Percentiles rank a stretch among this genome's conserved stretches.
Evolutionary conservation across 92 coral and sea anemone genomes (phyloP).

Genomic region (Scolanthus callimorphus): DNA sequence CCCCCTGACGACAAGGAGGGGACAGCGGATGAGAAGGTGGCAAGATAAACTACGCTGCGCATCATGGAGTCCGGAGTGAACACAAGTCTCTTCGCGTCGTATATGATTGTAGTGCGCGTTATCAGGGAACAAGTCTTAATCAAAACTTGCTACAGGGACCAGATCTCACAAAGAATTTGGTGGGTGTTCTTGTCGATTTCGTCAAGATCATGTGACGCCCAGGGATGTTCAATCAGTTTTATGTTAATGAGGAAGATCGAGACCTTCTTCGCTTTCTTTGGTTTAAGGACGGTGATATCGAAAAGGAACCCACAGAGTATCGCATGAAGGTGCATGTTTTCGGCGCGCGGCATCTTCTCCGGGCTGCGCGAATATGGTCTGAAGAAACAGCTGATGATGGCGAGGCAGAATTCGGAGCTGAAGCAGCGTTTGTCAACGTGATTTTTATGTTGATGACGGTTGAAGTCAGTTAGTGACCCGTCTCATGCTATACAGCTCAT

Average conservation of each 20-base stretch:
- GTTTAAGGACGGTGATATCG: conserved; percentile 40
- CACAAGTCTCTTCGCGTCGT: conserved; percentile 15
- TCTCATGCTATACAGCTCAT: conserved; percentile 13
- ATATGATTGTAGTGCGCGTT: conserved; percentile 20
- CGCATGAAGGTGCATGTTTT: conserved; percentile 66
- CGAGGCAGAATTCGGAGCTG: conserved; percentile 35
- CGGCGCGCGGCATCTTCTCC: conserved; percentile 59
- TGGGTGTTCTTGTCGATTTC: conserved; percentile 25
- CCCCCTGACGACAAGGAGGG: too few species aligned
- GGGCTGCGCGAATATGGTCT: conserved; percentile 59
- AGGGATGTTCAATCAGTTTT: too few species aligned
- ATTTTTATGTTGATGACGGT: conserved; percentile 54
- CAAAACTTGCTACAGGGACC: conserved; percentile 24
- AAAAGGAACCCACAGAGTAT: conserved; percentile 37
- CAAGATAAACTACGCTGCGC: conserved; percentile 1
- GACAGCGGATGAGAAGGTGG: too few species aligned
- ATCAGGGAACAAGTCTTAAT: conserved; percentile 6
- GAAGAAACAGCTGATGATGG: conserved; percentile 45
- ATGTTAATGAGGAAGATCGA: too few species aligned
- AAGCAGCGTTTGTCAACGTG: conserved; percentile 24
- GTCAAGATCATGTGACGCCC: conserved; percentile 24
- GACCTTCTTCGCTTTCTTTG: conserved; percentile 25
- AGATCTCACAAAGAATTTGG: conserved; percentile 18
- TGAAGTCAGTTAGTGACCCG: conserved; percentile 26
- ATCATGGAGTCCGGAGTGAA: conserved; percentile 16